Conservation (phyloP, 2,797 vertebrate species). For the Trematomus bernacchii region DNA sequence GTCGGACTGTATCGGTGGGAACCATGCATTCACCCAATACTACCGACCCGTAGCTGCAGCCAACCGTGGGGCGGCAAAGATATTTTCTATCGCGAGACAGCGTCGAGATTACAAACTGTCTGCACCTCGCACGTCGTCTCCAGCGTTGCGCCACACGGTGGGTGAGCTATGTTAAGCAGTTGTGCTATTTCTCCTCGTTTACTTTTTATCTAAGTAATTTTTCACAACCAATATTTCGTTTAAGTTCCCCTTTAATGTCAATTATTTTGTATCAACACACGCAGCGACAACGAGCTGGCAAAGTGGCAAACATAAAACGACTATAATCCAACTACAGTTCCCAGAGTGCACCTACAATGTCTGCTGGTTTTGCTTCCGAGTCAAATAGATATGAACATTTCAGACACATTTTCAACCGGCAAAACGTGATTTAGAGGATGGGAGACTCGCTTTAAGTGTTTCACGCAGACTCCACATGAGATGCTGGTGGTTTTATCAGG, state of each 20-base stretch:
- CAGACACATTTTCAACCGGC: constrained; percentile 10
- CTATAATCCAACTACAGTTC: constrained; percentile 50
- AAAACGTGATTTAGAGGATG: constrained; percentile 25
- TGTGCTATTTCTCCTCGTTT: background rate
- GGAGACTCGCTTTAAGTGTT: accelerated
- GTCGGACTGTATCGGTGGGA: constrained; percentile 41
- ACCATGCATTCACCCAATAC: constrained; percentile 64
- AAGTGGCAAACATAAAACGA: accelerated
- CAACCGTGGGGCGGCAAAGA: constrained; percentile 37
- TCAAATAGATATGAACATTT: background rate
- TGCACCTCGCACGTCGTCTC: constrained; percentile 19
- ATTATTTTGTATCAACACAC: background rate
- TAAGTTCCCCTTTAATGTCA: background rate
- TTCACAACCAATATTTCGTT: background rate
- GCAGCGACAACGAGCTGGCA: constrained; percentile 5
- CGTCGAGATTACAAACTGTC: constrained; percentile 46
- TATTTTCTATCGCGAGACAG: constrained; percentile 28
- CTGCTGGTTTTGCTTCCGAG: constrained; percentile 64
- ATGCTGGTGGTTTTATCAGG: constrained; percentile 33
- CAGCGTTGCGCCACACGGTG: background rate
- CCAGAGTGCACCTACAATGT: constrained; percentile 45
- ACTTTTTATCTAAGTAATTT: background rate
- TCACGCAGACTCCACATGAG: background rate
- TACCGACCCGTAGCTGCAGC: constrained; percentile 39
- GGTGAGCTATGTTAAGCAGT: too few relatives aligned